Conservation (phyloP, 2,888 invertebrate genomes). For the Drosophila barbarae region DNA sequence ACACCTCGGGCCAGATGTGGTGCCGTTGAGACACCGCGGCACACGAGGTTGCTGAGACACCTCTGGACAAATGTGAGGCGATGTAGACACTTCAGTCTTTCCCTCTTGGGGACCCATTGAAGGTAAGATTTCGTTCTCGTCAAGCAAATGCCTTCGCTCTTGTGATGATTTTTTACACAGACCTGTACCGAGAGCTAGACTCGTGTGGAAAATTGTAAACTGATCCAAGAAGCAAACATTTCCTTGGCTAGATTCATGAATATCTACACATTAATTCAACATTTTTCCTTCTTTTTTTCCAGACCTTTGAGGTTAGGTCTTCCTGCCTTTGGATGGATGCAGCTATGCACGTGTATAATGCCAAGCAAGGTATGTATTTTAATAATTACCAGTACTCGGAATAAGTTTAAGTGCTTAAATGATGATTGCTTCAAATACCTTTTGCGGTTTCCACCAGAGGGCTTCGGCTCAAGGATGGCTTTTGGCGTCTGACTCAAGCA, state of each 20-base stretch:
- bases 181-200: conserved; percentile 60
- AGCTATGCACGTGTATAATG: background rate
- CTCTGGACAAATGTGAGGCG: background rate
- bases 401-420: background rate
- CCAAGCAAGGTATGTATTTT: background rate
- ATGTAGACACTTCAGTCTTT: background rate
- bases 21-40: conserved; percentile 4
- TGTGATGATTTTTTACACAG: conserved; percentile 55
- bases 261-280: background rate
- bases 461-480: conserved; percentile 76
- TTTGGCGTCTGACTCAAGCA: conserved; percentile 76
- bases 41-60: conserved; percentile 1
- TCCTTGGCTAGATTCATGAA: background rate
- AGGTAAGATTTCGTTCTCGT: conserved; percentile 10
- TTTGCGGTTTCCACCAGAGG: conserved; percentile 81
- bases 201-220: conserved; percentile 57
- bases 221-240: conserved; percentile 30
- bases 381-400: too few relatives aligned
- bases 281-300: background rate
- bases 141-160: background rate
- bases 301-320: conserved; percentile 14
- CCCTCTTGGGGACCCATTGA: background rate
- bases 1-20: conserved; percentile 13
- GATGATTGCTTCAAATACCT: conserved; percentile 72
- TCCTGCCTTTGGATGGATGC: background rate